Evolutionary conservation across 2,797 vertebrate genomes (phyloP).

Genomic region (Rhincodon typus): DNA sequence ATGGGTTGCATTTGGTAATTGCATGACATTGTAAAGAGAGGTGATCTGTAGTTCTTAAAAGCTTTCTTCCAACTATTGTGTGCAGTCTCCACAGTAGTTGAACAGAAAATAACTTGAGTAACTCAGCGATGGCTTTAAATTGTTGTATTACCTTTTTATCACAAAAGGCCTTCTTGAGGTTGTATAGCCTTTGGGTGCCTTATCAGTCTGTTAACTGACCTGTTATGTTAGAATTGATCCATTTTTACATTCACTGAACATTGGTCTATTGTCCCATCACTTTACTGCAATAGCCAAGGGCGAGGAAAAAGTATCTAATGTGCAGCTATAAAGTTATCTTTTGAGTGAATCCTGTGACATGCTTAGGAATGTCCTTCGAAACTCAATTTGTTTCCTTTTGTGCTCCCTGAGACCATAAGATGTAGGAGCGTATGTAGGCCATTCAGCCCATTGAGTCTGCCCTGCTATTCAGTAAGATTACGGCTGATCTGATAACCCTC

Average conservation of each 20-base stretch:
- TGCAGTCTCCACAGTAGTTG: not conserved
- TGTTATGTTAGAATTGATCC: slow-evolving; percentile 7
- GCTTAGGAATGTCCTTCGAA: not conserved
- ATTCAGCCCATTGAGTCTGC: too few species aligned
- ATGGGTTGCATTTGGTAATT: not conserved
- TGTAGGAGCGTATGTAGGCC: not conserved
- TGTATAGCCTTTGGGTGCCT: not conserved
- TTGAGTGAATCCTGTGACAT: not conserved
- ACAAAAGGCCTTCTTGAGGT: not conserved
- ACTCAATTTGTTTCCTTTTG: not conserved
- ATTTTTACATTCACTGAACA: not conserved
- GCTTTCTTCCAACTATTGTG: not conserved
- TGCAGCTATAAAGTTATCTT: not conserved
- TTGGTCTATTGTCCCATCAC: not conserved
- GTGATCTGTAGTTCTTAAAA: not conserved
- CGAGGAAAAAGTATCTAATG: not conserved
- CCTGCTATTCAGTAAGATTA: too few species aligned
- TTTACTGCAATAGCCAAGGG: not conserved
- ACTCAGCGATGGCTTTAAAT: not conserved
- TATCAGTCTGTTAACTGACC: slow-evolving; percentile 10
- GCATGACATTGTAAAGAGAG: not conserved
- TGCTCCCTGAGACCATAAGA: not conserved
- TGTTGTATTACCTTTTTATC: not conserved
- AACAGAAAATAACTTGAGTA: not conserved
- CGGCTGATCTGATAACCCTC: too few species aligned